Percentiles rank a stretch among this genome's conserved stretches.
These are phyloP conservation scores for Amazona guildingii DNA, from an alignment of 2,113 vertebrate genomes.

Conservation along the genomic window DNA sequence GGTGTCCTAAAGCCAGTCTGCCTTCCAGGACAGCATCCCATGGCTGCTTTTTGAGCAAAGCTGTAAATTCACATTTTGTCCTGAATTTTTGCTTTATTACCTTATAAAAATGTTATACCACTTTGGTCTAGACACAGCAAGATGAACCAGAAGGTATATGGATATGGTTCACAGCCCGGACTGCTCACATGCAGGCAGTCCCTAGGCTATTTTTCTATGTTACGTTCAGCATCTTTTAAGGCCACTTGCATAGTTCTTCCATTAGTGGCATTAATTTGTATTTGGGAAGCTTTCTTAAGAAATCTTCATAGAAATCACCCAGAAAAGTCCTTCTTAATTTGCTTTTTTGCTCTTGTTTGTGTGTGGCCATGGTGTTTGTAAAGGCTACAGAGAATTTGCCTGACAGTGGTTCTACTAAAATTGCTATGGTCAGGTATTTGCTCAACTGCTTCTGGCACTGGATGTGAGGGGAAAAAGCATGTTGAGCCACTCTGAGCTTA, in stretches of 20 bases:
- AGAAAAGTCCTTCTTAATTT: not conserved
- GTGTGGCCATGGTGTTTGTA: rapidly evolving
- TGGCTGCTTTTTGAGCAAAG: not conserved
- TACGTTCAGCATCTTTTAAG: not conserved
- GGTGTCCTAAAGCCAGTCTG: not conserved
- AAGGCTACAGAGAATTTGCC: not conserved
- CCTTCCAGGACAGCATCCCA: not conserved
- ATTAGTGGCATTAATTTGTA: not conserved
- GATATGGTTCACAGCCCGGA: not conserved
- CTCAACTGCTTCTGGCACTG: not conserved
- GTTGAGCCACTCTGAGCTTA: not conserved
- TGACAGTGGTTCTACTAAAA: conserved; percentile 37
- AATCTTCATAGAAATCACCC: not conserved
- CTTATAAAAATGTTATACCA: not conserved
- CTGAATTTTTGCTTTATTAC: not conserved
- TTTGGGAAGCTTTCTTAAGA: not conserved
- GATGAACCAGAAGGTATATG: not conserved
- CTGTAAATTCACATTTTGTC: not conserved
- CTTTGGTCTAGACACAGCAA: not conserved
- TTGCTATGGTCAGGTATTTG: not conserved
- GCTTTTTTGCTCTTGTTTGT: not conserved
- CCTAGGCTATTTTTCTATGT: not conserved
- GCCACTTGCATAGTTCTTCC: not conserved
- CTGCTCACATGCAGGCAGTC: not conserved
- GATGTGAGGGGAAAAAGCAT: not conserved